These are phyloP conservation scores for Dasypogon diadema DNA, from an alignment of 2,888 invertebrate species.

Conservation along the genomic window DNA sequence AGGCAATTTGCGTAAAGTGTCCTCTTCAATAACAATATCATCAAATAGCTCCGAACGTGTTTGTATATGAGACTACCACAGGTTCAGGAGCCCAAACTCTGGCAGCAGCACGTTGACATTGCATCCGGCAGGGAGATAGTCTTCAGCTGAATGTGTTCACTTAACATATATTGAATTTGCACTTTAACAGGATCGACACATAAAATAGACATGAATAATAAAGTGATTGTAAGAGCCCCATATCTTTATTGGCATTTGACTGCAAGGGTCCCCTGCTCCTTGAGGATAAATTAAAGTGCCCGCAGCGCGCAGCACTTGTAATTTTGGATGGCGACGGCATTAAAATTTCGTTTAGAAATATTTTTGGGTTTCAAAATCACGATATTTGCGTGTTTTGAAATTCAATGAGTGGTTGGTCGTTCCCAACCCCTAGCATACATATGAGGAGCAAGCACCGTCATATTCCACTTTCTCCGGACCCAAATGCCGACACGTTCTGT, in stretches of 20 bases:
- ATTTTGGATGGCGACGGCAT: neutral
- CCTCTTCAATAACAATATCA: conserved; percentile 51
- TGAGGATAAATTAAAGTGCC: conserved; percentile 25
- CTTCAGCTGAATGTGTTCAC: conserved; percentile 46
- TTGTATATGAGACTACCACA: neutral
- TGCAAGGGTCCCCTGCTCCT: neutral
- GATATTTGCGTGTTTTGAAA: conserved; percentile 45
- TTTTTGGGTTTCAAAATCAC: conserved; percentile 43
- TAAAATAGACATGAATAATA: conserved; percentile 57
- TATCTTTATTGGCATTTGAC: conserved; percentile 53
- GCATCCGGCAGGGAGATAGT: conserved; percentile 4
- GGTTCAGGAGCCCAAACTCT: neutral
- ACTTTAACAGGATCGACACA: conserved; percentile 51
- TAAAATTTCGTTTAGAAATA: conserved; percentile 39
- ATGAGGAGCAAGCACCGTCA: neutral
- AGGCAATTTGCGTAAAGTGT: conserved; percentile 51
- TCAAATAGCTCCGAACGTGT: conserved; percentile 39
- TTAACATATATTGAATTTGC: conserved; percentile 49
- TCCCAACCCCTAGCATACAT: neutral
- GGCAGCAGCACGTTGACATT: conserved; percentile 8
- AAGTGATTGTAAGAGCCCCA: conserved; percentile 56
- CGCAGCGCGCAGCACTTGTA: neutral
- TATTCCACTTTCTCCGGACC: neutral
- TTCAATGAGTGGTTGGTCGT: neutral
- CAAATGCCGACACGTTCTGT: conserved; percentile 41